Percentiles rank a stretch among this genome's conserved stretches.
phyloP scores from a whole-genome alignment of 2,797 vertebrate genomes.

The Enteromius afrohamiltoni region DNA sequence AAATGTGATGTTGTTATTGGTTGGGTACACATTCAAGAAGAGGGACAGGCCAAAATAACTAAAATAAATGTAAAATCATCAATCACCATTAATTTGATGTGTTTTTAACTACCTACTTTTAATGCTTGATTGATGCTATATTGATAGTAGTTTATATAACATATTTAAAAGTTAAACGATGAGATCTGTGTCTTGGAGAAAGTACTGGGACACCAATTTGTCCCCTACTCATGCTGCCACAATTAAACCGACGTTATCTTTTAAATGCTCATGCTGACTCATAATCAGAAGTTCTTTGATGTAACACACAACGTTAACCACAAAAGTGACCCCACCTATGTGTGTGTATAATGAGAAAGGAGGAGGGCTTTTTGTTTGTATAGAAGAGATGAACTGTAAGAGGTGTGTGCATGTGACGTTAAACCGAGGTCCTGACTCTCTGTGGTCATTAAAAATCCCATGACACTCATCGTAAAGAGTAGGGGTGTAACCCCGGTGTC shows the following conservation, averaged over 20 bases:
- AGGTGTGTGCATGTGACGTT: not conserved
- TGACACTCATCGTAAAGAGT: no score
- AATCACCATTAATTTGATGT: not conserved
- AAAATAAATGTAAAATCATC: not conserved
- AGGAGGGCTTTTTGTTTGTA: not conserved
- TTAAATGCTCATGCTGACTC: not conserved
- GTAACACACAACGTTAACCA: not conserved
- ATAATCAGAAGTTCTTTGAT: conserved; percentile 23
- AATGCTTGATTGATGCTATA: not conserved
- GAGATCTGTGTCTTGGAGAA: not conserved
- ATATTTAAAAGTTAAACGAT: not conserved
- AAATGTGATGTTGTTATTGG: not conserved
- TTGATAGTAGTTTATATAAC: not conserved
- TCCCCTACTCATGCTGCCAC: not conserved
- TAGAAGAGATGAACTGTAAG: not conserved
- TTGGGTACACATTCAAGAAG: not conserved
- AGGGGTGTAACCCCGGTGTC: no score
- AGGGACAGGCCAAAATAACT: not conserved
- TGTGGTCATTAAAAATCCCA: no score
- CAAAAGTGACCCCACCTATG: not conserved
- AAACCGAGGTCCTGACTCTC: no score
- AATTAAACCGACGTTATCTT: not conserved
- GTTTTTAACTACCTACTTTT: not conserved
- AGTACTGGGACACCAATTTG: not conserved
- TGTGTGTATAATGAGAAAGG: not conserved